Evolutionary conservation across 2,888 invertebrate species (phyloP).

Genomic region (Lasioglossum marginatum): DNA sequence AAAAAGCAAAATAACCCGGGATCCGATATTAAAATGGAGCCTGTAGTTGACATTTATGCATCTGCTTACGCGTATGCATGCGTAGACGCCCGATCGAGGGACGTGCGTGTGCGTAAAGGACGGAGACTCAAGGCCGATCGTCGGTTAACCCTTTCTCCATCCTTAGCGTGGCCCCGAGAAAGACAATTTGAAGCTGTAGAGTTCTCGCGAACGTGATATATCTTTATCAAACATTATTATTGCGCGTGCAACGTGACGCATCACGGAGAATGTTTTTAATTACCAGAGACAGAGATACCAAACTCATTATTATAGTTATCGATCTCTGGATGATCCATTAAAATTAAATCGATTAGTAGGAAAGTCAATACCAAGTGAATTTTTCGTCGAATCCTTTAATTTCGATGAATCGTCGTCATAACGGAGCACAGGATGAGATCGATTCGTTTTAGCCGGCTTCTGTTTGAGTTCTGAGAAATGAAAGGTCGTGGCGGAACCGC

Average conservation of each 20-base stretch:
- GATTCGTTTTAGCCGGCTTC: conserved; percentile 28
- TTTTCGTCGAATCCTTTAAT: not conserved
- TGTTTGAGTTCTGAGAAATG: conserved; percentile 24
- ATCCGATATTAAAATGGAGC: conserved; percentile 29
- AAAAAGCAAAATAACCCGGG: not conserved
- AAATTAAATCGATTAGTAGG: not conserved
- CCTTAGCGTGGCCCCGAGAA: conserved; percentile 46
- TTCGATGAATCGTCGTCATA: conserved; percentile 2
- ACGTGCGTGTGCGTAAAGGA: conserved; percentile 70
- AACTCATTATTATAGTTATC: not conserved
- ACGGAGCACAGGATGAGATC: not conserved
- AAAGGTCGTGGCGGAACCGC: conserved; percentile 16
- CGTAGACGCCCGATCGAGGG: conserved; percentile 44
- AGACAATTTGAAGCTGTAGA: conserved; percentile 49
- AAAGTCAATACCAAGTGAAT: not conserved
- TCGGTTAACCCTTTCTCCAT: conserved; percentile 69
- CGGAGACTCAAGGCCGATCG: conserved; percentile 74
- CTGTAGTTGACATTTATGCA: conserved; percentile 47
- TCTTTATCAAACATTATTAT: conserved; percentile 50
- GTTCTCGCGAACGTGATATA: conserved; percentile 54
- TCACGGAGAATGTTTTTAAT: not conserved
- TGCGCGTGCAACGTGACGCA: conserved; percentile 20
- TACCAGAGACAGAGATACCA: too few species aligned
- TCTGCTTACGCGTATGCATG: conserved; percentile 47
- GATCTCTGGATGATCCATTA: not conserved